Evolutionary conservation across 2,888 invertebrate genomes (phyloP).

Genomic region (Carpatolechia fugitivella): DNA sequence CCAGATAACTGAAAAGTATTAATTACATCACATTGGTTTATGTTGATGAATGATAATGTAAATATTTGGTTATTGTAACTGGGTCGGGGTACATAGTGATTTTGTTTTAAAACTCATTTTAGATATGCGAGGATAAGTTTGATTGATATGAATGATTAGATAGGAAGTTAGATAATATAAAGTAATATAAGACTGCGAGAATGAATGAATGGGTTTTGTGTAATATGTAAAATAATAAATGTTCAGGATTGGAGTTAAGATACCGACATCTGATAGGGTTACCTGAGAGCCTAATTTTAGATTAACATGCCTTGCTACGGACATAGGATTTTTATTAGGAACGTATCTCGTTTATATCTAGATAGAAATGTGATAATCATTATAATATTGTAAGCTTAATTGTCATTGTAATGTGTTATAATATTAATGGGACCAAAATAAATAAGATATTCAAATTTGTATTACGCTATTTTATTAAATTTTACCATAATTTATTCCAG

Average conservation of each 20-base stretch:
- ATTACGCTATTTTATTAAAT: conserved; percentile 19
- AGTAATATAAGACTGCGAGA: conserved; percentile 55
- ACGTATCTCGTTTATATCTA: conserved; percentile 22
- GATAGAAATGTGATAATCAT: conserved; percentile 29
- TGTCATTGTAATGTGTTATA: conserved; percentile 4
- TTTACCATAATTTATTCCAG: neutral
- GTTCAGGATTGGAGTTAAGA: no score
- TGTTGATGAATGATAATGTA: conserved; percentile 4
- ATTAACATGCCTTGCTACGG: no score
- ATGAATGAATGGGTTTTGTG: conserved; percentile 31
- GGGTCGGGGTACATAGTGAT: neutral
- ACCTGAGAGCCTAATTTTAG: no score
- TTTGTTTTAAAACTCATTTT: neutral
- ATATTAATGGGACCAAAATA: conserved; percentile 54
- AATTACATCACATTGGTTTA: neutral
- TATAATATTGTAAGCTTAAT: conserved; percentile 9
- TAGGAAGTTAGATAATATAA: conserved; percentile 9
- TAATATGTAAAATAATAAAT: no score
- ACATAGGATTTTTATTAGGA: no score
- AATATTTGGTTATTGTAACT: neutral
- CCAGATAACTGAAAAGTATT: neutral
- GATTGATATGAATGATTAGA: neutral
- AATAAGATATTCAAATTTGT: conserved; percentile 35
- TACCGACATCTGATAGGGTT: no score
- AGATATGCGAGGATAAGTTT: neutral